These are phyloP conservation scores for Lordiphosa stackelbergi DNA, from an alignment of 1,140 invertebrate species.

Conservation along the genomic window DNA sequence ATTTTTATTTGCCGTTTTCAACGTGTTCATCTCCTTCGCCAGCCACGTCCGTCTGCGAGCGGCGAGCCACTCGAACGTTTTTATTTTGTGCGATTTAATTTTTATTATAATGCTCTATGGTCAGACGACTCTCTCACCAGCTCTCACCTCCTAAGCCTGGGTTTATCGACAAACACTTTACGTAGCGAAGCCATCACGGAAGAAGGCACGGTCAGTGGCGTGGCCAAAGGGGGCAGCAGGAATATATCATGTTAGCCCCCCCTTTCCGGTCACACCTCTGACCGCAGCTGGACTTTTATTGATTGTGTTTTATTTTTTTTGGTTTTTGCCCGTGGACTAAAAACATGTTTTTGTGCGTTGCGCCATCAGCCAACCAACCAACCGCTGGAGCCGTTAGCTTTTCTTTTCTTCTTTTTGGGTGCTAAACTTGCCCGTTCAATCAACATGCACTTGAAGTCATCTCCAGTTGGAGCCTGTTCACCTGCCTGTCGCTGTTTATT, in stretches of 20 bases:
- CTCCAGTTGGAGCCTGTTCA: slow-evolving; percentile 19
- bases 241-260: slow-evolving; percentile 4
- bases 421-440: slow-evolving; percentile 29
- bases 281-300: slow-evolving; percentile 33
- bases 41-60: slow-evolving; percentile 9
- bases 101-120: slow-evolving; percentile 67
- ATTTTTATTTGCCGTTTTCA: slow-evolving; percentile 44
- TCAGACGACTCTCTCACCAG: slow-evolving; percentile 14
- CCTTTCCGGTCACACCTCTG: slow-evolving; percentile 9
- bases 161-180: slow-evolving; percentile 70
- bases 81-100: slow-evolving; percentile 72
- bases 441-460: slow-evolving; percentile 31
- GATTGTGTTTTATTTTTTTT: slow-evolving; percentile 49
- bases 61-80: slow-evolving; percentile 43
- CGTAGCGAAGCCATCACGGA: slow-evolving; percentile 45
- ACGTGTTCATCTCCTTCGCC: slow-evolving; percentile 8
- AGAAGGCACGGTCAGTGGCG: slow-evolving; percentile 24
- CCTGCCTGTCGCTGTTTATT: slow-evolving; percentile 57
- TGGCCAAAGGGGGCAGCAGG: background rate
- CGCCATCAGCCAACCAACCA: slow-evolving; percentile 11
- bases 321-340: slow-evolving; percentile 48
- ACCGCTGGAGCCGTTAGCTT: slow-evolving; percentile 51
- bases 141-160: slow-evolving; percentile 43
- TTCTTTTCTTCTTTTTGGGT: slow-evolving; percentile 16
- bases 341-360: slow-evolving; percentile 57